Evolutionary conservation across 35 echinoderm and acorn worm genomes (phyloP).

Genomic region (Hemicentrotus pulcherrimus): DNA sequence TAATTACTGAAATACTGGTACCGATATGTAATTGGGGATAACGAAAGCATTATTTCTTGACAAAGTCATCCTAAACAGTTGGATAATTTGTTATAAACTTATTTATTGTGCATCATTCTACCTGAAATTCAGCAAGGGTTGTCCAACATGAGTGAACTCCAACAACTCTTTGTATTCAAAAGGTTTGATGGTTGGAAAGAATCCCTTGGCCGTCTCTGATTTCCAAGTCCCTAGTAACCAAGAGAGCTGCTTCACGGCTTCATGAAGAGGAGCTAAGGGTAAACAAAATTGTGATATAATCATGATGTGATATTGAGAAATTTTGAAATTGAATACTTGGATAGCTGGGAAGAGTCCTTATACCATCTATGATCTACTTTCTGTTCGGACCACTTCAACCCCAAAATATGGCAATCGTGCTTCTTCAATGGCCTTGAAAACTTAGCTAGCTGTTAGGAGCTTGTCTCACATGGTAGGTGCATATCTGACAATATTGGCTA

Average conservation of each 20-base stretch:
- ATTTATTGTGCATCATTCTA: background rate
- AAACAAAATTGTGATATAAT: background rate
- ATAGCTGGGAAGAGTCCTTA: conserved; percentile 36
- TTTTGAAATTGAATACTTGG: background rate
- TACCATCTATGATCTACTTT: background rate
- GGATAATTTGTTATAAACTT: too few relatives aligned
- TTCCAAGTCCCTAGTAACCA: conserved; percentile 57
- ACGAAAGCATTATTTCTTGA: too few relatives aligned
- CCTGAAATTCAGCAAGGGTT: conserved; percentile 55
- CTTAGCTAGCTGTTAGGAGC: too few relatives aligned
- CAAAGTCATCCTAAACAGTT: too few relatives aligned
- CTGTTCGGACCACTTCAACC: background rate
- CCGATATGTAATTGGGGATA: too few relatives aligned
- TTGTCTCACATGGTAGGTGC: too few relatives aligned
- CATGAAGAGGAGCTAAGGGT: background rate
- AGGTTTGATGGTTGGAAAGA: conserved; percentile 56
- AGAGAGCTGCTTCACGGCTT: conserved; percentile 20
- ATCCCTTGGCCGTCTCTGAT: conserved; percentile 39
- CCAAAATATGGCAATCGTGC: too few relatives aligned
- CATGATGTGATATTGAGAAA: background rate
- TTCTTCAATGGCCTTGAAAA: too few relatives aligned
- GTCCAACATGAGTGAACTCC: conserved; percentile 55
- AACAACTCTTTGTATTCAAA: conserved; percentile 42
- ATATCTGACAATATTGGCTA: too few relatives aligned
- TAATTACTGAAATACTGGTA: too few relatives aligned